Base-by-base conservation (phyloP, 2,797 vertebrate genomes). In the Rousettus madagascariensis region DNA sequence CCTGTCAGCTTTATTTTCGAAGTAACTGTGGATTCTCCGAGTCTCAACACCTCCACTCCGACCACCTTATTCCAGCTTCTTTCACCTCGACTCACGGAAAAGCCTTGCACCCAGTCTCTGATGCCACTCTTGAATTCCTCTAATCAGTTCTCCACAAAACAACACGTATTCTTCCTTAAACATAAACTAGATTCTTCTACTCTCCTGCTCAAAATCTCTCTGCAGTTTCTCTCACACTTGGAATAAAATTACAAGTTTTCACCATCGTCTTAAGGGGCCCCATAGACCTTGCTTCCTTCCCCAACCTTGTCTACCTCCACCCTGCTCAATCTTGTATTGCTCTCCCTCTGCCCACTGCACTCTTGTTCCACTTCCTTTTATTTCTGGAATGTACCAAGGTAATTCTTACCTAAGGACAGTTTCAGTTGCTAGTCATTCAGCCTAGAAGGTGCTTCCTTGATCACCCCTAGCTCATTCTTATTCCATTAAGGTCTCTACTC, bases 201-300 rank as follows among this genome's bases (percentile, higher is more conserved):
- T 36, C 6, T 63, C 61, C 19, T 61, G 33, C 22, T 90, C 55
- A 33, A 53, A 59, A 24, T 36, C 80, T 33, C 78, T 17, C 26
- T 1, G 0, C 24, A 28, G 28, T 26, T 78, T 82, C 33, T 88
- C 16, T 90, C 15, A 51, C 16, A 30, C 17, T 79, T 49, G 30
- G 28, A 84, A 84, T 63, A 43, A 80, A 93, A 55, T 33, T 24
- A 3, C 17, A 43, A 55, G 38, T 26, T n/a, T 79, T 46, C n/a
- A 0, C 24, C 2, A 0, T 72, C 30, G 7, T 90, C 26, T 43
- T 43, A 2, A 2, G 13, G 13, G 43, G 7, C 15, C 33, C n/a
- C 43, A 1, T 12, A 30, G 38, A 10, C 36, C 43, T 24, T 28
- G 12, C 59, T 49, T n/a, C 19, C 36, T 75, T 24, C 26, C 46